These are phyloP conservation scores for Salmo trutta DNA, from an alignment of 2,797 vertebrate genomes.

Conservation along the genomic window DNA sequence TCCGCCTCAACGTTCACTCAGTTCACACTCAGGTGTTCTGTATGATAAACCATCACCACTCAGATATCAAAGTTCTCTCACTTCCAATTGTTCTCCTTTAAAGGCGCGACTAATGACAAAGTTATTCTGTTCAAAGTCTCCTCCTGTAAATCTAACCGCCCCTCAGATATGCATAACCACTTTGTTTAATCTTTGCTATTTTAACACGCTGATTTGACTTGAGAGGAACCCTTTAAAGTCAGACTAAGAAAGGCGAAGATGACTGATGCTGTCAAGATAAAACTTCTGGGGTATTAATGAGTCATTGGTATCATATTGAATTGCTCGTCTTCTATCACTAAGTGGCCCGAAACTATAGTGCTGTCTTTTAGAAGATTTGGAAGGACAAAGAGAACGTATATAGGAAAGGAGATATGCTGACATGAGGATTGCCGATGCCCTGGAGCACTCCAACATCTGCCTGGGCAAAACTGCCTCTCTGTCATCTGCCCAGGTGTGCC, in stretches of 20 bases:
- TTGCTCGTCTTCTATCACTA: not conserved
- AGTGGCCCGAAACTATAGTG: too few relatives aligned
- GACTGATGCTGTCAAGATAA: conserved; percentile 32
- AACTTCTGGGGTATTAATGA: conserved; percentile 27
- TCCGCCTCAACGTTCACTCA: not conserved
- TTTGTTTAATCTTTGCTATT: conserved; percentile 11
- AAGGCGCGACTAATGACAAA: not conserved
- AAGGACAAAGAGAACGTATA: not conserved
- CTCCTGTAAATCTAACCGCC: conserved; percentile 21
- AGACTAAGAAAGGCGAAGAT: conserved; percentile 13
- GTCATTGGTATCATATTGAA: not conserved
- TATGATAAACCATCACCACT: not conserved
- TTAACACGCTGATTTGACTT: conserved; percentile 23
- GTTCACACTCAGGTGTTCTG: not conserved
- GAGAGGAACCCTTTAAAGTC: conserved; percentile 25
- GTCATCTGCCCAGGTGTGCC: conserved; percentile 43
- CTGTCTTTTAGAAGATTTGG: not conserved
- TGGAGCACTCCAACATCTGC: not conserved
- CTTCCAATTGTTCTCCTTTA: not conserved
- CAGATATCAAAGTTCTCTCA: not conserved
- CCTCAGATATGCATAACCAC: conserved; percentile 13
- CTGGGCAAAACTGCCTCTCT: not conserved
- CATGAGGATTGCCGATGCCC: not conserved
- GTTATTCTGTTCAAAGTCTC: conserved; percentile 4
- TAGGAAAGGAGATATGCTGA: not conserved